Base-by-base conservation (phyloP, 2,888 invertebrate species). In the Zhuqinia jingwanae region DNA sequence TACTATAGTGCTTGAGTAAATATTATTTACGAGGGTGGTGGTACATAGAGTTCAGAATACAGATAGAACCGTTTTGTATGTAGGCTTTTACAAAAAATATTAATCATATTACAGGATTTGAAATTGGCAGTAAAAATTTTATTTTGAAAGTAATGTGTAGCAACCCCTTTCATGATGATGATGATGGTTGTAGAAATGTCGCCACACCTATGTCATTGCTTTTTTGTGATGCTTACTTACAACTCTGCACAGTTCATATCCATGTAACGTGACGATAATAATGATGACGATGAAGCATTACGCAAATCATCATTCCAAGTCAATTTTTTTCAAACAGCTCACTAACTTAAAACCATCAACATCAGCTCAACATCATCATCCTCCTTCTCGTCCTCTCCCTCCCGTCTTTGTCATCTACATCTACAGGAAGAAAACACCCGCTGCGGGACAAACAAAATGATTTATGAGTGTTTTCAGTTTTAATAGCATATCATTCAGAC, bases 351-450 rank as follows among this genome's bases (percentile, higher is more conserved):
- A 75, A 36, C 56, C 27, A 53, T 75, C 30, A 50, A 75, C 27
- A 53, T 75, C 30, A 50, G 53, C 10, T 75, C n/a, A 30, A 75
- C 77, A 75, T 82, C 82, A 68, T 84, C 68, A 84, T 84, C 77
- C 42, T 70, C 42, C 22, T 63, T n/a, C n/a, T n/a, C n/a, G n/a
- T n/a, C n/a, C n/a, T n/a, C n/a, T n/a, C n/a, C n/a, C n/a, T n/a
- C n/a, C 63, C 36, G 5, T 36, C 36, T 3, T 6, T 36, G 36
- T 36, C 36, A 3, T 36, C 36, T 36, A 36, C 36, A 65, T n/a
- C n/a, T n/a, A n/a, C 60, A 85, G 80, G 85, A 85, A 85, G 79
- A 80, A 86, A 75, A 76, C 86, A 77, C 86, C 86, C 86, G 86
- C 86, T 76, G 82, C 75, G 86, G 81, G 77, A 75, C 76, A 75